Evolutionary conservation across 2,888 invertebrate genomes (phyloP).

Genomic region (Mycogona germanica): DNA sequence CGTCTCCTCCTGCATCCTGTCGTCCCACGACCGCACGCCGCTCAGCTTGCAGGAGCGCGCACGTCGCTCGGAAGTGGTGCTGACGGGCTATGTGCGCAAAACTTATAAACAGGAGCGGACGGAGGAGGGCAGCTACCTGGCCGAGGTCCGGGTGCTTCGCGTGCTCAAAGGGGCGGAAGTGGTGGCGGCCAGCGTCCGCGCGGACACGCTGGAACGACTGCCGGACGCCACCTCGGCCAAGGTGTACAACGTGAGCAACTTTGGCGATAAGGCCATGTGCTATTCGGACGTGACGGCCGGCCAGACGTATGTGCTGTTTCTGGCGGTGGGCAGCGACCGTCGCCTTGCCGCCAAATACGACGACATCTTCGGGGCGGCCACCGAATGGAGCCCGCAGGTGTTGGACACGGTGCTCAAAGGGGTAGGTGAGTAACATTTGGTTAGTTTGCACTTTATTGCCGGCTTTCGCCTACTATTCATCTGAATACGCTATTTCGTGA

Average conservation of each 20-base stretch:
- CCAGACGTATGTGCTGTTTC: constrained; percentile 30
- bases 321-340: constrained; percentile 28
- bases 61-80: constrained; percentile 4
- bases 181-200: background rate
- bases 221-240: background rate
- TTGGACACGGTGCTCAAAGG: constrained; percentile 28
- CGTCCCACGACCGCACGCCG: background rate
- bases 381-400: constrained; percentile 26
- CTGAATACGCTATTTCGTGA: too few species aligned
- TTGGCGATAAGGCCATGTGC: constrained; percentile 32
- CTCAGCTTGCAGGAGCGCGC: constrained; percentile 5
- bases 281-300: constrained; percentile 31
- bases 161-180: background rate
- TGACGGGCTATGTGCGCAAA: background rate
- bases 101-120: constrained; percentile 5
- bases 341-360: constrained; percentile 33
- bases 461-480: too few species aligned
- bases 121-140: background rate
- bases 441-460: too few species aligned
- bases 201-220: background rate
- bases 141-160: constrained; percentile 2
- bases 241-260: constrained; percentile 32
- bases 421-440: constrained; percentile 28
- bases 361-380: constrained; percentile 33
- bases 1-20: constrained; percentile 5